Conservation (phyloP, 2,888 invertebrate species). For the Halictus ligatus region DNA sequence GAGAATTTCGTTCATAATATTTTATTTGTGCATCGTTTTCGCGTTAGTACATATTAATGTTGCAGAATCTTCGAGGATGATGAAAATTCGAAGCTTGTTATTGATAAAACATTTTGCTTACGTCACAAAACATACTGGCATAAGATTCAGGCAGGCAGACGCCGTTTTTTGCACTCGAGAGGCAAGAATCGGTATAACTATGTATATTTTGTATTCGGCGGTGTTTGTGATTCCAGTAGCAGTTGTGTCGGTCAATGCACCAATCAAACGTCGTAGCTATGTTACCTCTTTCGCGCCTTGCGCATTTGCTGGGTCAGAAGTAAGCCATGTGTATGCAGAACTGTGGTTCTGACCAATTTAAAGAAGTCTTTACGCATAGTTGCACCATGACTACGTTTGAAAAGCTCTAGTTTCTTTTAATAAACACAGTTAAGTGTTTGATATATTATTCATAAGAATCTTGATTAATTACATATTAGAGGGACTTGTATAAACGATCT, state of each 20-base stretch:
- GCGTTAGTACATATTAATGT: background rate
- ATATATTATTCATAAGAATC: background rate
- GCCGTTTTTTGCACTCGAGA: background rate
- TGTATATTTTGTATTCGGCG: background rate
- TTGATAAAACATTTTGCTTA: background rate
- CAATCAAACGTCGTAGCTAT: slow-evolving; percentile 1
- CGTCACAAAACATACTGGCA: background rate
- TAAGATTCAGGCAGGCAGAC: background rate
- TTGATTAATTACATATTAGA: background rate
- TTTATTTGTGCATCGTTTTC: background rate
- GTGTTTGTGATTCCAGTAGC: too few species aligned
- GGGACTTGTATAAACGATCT: background rate
- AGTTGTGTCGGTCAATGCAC: slow-evolving; percentile 4
- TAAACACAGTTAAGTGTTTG: slow-evolving; percentile 5
- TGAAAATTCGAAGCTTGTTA: background rate
- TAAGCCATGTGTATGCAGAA: slow-evolving; percentile 6
- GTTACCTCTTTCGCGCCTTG: background rate
- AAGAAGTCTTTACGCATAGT: slow-evolving; percentile 1
- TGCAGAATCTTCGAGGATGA: background rate
- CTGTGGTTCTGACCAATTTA: background rate
- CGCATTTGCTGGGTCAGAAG: slow-evolving; percentile 4
- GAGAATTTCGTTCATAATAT: background rate
- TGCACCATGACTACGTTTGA: background rate
- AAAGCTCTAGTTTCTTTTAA: background rate
- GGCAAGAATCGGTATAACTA: background rate